phyloP scores from a whole-genome alignment of 1,140 invertebrate species.

The Ceratosolen solmsi region DNA sequence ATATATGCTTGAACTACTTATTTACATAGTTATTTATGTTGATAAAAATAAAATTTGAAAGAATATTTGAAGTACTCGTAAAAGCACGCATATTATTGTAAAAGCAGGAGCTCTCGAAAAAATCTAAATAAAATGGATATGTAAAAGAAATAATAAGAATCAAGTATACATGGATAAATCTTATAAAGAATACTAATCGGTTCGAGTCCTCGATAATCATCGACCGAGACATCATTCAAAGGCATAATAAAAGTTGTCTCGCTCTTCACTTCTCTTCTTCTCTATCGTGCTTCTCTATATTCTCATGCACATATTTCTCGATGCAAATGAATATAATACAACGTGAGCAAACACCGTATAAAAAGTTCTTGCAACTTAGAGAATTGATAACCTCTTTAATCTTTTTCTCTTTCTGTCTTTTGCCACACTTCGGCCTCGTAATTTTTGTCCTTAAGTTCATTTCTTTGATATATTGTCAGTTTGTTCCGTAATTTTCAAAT shows the following conservation, averaged over 20 bases:
- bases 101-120: too few species aligned
- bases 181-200: slow-evolving; percentile 5
- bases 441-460: slow-evolving; percentile 13
- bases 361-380: slow-evolving; percentile 24
- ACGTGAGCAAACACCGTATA: slow-evolving; percentile 4
- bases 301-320: not conserved
- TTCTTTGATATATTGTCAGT: not conserved
- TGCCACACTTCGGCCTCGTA: slow-evolving; percentile 46
- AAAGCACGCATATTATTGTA: too few species aligned
- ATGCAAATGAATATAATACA: slow-evolving; percentile 10
- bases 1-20: too few species aligned
- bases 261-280: not conserved
- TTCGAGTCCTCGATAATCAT: slow-evolving; percentile 35
- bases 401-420: slow-evolving; percentile 48
- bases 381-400: slow-evolving; percentile 56
- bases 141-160: not conserved
- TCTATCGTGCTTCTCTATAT: not conserved
- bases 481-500: not conserved
- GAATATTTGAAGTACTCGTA: too few species aligned
- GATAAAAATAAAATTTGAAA: too few species aligned
- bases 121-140: not conserved
- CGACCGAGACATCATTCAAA: slow-evolving; percentile 32
- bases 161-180: not conserved
- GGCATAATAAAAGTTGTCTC: slow-evolving; percentile 18
- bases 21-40: too few species aligned